Evolutionary conservation across 2,797 vertebrate genomes (phyloP).

Genomic region (Capromys pilorides): DNA sequence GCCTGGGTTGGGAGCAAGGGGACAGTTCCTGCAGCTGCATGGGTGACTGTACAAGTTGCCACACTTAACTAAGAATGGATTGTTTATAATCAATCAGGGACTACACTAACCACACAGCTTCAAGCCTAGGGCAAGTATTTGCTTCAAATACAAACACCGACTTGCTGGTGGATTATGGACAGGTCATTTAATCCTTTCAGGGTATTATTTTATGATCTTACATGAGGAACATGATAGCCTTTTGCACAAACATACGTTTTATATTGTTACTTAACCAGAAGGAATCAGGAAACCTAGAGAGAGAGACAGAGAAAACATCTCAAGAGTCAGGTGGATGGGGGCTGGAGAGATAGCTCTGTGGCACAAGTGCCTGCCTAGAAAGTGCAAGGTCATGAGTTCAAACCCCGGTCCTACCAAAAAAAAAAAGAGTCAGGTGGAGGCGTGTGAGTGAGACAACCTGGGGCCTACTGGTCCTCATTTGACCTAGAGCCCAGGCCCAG

Average conservation of each 20-base stretch:
- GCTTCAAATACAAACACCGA: not conserved
- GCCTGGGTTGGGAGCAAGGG: not conserved
- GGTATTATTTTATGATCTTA: not conserved
- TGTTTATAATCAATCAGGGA: not conserved
- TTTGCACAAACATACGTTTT: not conserved
- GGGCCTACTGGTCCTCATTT: too few relatives aligned
- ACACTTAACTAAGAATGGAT: not conserved
- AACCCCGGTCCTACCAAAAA: too few relatives aligned
- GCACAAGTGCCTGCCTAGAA: too few relatives aligned
- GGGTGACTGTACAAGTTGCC: not conserved
- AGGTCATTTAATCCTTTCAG: not conserved
- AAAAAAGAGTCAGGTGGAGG: too few relatives aligned
- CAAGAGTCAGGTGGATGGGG: not conserved
- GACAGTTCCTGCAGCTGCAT: not conserved
- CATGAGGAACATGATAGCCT: not conserved
- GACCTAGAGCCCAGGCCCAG: too few relatives aligned
- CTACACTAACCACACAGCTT: not conserved
- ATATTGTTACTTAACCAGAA: constrained; percentile 33
- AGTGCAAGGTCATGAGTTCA: too few relatives aligned
- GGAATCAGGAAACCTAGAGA: not conserved
- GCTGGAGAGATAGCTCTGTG: too few relatives aligned
- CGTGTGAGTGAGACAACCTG: too few relatives aligned
- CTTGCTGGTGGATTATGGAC: not conserved
- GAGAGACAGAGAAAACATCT: not conserved
- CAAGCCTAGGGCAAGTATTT: not conserved